A percentile compares a stretch with the other conserved stretches of the same genome.
Evolutionary conservation across 2,113 vertebrate species (phyloP).

Genomic region (Orycteropus afer): DNA sequence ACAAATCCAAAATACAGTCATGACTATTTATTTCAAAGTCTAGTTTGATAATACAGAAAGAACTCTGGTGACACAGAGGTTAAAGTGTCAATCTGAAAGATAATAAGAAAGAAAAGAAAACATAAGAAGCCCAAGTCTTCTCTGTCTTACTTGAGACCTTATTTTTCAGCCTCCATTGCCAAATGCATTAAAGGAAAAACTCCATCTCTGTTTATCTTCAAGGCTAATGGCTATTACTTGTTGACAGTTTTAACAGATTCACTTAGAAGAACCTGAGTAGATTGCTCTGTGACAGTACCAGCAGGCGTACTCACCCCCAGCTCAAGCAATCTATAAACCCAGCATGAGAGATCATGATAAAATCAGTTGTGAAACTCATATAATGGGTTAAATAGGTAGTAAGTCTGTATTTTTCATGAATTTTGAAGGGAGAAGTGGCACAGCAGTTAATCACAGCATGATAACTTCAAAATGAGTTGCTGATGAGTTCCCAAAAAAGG

Average conservation of each 20-base stretch:
- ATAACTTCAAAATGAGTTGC: slow-evolving; percentile 69
- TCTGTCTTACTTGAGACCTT: neutral
- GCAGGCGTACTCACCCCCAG: slow-evolving; percentile 48
- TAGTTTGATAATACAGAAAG: too few relatives aligned
- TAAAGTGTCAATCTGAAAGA: neutral
- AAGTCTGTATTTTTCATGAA: slow-evolving; percentile 71
- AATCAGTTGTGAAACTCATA: slow-evolving; percentile 57
- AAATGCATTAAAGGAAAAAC: slow-evolving; percentile 19
- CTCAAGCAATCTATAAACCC: slow-evolving; percentile 73
- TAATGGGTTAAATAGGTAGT: slow-evolving; percentile 49
- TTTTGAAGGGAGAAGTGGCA: slow-evolving; percentile 28
- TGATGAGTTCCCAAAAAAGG: slow-evolving; percentile 59
- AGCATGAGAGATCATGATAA: slow-evolving; percentile 70
- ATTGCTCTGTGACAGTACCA: slow-evolving; percentile 44
- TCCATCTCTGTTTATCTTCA: slow-evolving; percentile 60
- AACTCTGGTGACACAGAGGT: too few relatives aligned
- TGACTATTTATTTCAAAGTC: neutral
- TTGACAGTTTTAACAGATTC: slow-evolving; percentile 69
- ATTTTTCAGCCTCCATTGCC: neutral
- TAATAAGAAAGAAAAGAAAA: neutral
- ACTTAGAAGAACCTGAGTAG: slow-evolving; percentile 33
- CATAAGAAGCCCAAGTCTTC: neutral
- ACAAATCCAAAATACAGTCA: neutral
- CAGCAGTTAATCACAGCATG: slow-evolving; percentile 72
- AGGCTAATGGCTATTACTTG: slow-evolving; percentile 61